Evolutionary conservation across 2,113 vertebrate species (phyloP).

Genomic region (Fregetta grallaria): DNA sequence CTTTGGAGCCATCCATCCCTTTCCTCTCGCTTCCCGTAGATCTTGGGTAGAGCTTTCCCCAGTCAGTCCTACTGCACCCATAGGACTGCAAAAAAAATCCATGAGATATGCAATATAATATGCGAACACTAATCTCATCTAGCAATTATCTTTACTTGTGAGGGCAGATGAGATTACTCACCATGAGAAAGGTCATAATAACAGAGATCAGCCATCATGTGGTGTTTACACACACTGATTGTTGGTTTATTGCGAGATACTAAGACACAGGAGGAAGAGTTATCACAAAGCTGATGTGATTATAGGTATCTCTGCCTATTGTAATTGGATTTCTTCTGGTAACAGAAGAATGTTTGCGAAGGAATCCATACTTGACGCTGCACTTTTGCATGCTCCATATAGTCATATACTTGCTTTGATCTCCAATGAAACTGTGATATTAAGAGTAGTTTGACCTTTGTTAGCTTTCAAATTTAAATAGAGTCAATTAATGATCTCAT

Average conservation of each 20-base stretch:
- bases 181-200: slow-evolving; percentile 44
- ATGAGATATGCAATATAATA: neutral
- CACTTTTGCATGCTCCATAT: neutral
- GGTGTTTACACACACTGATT: slow-evolving; percentile 53
- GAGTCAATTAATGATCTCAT: neutral
- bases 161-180: slow-evolving; percentile 46
- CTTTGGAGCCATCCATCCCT: neutral
- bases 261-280: slow-evolving; percentile 2
- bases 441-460: neutral
- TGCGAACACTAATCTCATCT: slow-evolving; percentile 34
- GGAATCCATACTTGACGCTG: neutral
- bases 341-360: neutral
- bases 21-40: neutral
- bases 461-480: neutral
- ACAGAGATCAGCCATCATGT: slow-evolving; percentile 39
- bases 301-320: slow-evolving; percentile 27
- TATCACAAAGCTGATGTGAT: neutral
- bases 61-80: neutral
- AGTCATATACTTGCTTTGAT: neutral
- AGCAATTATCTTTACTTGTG: slow-evolving; percentile 32
- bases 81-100: neutral
- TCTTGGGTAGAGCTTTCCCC: neutral
- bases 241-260: neutral
- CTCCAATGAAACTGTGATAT: neutral
- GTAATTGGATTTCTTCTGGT: slow-evolving; percentile 18